Conservation (phyloP, 2,797 vertebrate species). For the Staurois parvus region DNA sequence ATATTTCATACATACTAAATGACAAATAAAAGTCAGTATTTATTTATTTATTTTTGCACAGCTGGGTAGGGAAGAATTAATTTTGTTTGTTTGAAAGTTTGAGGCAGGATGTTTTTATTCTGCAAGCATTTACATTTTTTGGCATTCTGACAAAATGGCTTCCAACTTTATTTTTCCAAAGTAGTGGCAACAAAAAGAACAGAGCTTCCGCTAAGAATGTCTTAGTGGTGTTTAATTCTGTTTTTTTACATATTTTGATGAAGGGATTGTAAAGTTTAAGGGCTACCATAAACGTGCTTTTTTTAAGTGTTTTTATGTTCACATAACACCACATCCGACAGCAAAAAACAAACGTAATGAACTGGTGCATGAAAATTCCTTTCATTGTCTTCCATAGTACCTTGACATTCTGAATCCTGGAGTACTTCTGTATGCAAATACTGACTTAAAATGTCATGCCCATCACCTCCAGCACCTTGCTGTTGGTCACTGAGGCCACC, state of each 20-base stretch:
- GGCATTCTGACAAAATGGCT: conserved; percentile 10
- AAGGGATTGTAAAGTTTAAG: neutral
- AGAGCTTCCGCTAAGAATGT: neutral
- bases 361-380: too few relatives aligned
- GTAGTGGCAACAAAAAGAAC: neutral
- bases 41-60: neutral
- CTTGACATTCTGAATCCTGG: too few relatives aligned
- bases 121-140: conserved; percentile 3
- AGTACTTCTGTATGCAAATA: too few relatives aligned
- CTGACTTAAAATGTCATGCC: too few relatives aligned
- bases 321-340: too few relatives aligned
- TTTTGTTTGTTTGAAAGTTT: neutral
- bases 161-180: neutral
- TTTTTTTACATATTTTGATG: neutral
- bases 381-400: too few relatives aligned
- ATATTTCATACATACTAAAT: neutral
- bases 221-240: neutral
- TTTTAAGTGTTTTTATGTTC: too few relatives aligned
- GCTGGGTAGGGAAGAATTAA: neutral
- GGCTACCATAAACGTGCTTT: too few relatives aligned
- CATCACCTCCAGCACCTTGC: too few relatives aligned
- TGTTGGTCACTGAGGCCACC: too few relatives aligned
- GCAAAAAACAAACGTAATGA: too few relatives aligned
- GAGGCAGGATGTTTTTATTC: conserved; percentile 9
- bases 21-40: neutral